phyloP scores from a whole-genome alignment of 2,888 invertebrate species.

The Melinopterus prodromus region DNA sequence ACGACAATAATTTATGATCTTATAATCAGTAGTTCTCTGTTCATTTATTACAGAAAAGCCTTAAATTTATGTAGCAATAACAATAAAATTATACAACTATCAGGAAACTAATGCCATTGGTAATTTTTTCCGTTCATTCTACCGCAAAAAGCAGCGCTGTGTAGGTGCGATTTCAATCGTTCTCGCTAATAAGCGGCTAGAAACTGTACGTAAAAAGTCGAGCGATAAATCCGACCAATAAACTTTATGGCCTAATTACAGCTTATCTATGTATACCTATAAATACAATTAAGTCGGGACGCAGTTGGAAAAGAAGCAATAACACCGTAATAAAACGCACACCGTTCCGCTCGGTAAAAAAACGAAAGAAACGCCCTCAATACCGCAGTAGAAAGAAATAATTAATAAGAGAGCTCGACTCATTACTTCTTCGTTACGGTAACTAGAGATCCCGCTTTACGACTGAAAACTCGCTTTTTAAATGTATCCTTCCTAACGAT shows the following conservation, averaged over 20 bases:
- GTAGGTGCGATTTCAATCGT: slow-evolving; percentile 4
- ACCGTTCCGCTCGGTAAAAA: neutral
- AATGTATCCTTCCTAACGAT: neutral
- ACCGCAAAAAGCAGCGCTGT: neutral
- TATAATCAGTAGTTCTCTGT: neutral
- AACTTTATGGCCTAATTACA: slow-evolving; percentile 4
- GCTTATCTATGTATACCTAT: slow-evolving; percentile 4
- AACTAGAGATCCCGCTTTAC: neutral
- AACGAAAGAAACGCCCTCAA: neutral
- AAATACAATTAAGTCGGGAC: neutral
- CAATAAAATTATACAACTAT: slow-evolving; percentile 4
- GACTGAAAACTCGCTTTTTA: neutral
- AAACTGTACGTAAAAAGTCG: neutral
- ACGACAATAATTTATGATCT: neutral
- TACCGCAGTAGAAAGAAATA: neutral
- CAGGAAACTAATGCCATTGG: neutral
- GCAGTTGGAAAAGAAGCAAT: slow-evolving; percentile 4
- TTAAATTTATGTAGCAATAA: neutral
- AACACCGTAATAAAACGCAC: slow-evolving; percentile 4
- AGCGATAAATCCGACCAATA: neutral
- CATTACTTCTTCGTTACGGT: neutral
- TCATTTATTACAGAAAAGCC: neutral
- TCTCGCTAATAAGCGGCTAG: neutral
- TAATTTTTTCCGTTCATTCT: neutral
- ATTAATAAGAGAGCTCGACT: neutral